Base-by-base conservation (phyloP, 1,140 invertebrate species). In the Drosophila parvula region DNA sequence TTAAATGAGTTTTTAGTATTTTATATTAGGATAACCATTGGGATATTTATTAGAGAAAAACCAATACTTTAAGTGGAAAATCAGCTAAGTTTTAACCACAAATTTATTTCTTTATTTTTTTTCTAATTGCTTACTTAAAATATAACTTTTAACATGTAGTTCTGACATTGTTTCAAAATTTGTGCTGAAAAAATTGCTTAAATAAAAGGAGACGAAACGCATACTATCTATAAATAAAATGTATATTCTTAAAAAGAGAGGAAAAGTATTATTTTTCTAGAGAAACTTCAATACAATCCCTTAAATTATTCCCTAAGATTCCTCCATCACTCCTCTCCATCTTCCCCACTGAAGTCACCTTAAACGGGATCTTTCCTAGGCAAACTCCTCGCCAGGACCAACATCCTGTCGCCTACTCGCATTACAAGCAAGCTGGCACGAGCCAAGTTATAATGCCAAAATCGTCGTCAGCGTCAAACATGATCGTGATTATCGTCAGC, bases 381-480 rank as follows among this genome's bases (percentile, higher is more conserved):
- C 34, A 18, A 44, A 36, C 9, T 18, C 43, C 34, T 38, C 12
- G 3, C 8, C 36, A 30, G 44, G 32, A 67, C 30, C 61, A 2
- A 73, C 69, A 59, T 73, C 69, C 69, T 73, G 69, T 71, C 69
- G 69, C 65, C 51, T 71, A 48, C 69, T 73, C 67, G 67, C 50
- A 59, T 73, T 73, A 73, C 69, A 73, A 32, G 53, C 69, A 74
- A 80, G 61, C 60, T 86, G 82, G 81, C 81, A 85, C 81, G 81
- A 85, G 81, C 74, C 81, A 85, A 78, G 76, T 59, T 79, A 79
- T 76, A 71, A 79, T 71, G 38, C 40, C 53, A 78, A 59, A 62
- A 58, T 45, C 61, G 44, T 65, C 50, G 10, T 36, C 48, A 56
- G 28, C 48, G 30, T 27, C 56, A 60, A 60, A 40, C 34, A 36